Conservation (phyloP, 1,140 invertebrate genomes). For the Pseudomyrmex flavicornis region DNA sequence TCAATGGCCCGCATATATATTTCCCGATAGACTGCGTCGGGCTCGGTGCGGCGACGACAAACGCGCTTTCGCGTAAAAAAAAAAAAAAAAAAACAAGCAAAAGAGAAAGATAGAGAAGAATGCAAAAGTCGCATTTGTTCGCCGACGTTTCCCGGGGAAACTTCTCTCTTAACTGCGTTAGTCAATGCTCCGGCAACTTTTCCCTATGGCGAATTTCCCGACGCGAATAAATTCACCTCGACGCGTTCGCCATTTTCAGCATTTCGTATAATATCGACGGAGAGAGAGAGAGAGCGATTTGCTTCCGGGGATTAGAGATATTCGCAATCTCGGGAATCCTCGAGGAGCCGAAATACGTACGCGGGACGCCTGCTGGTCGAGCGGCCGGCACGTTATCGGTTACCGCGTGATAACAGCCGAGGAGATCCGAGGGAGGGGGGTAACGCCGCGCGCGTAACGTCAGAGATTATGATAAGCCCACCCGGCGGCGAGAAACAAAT, state of each 20-base stretch:
- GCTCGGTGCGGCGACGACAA: not conserved
- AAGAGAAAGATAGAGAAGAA: not conserved
- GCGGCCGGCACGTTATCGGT: constrained; percentile 4
- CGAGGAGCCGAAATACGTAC: not conserved
- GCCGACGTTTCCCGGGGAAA: not conserved
- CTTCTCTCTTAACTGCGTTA: constrained; percentile 32
- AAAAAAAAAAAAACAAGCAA: not conserved
- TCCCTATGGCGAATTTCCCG: not conserved
- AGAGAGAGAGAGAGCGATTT: constrained; percentile 6
- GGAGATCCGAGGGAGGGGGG: constrained; percentile 34
- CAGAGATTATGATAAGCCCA: constrained; percentile 75
- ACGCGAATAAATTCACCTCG: constrained; percentile 20
- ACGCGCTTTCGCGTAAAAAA: not conserved
- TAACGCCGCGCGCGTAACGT: constrained; percentile 40
- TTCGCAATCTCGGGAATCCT: not conserved
- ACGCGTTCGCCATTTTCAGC: not conserved
- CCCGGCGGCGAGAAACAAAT: constrained; percentile 73
- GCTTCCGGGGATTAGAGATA: not conserved
- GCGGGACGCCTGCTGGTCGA: not conserved
- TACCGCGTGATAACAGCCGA: constrained; percentile 48
- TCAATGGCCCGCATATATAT: constrained; percentile 58
- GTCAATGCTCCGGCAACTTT: not conserved
- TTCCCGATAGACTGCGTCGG: constrained; percentile 33
- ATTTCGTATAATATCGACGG: not conserved
- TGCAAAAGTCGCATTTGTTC: constrained; percentile 20